Base-by-base conservation (phyloP, 2,888 invertebrate genomes). In the Crioceris asparagi region DNA sequence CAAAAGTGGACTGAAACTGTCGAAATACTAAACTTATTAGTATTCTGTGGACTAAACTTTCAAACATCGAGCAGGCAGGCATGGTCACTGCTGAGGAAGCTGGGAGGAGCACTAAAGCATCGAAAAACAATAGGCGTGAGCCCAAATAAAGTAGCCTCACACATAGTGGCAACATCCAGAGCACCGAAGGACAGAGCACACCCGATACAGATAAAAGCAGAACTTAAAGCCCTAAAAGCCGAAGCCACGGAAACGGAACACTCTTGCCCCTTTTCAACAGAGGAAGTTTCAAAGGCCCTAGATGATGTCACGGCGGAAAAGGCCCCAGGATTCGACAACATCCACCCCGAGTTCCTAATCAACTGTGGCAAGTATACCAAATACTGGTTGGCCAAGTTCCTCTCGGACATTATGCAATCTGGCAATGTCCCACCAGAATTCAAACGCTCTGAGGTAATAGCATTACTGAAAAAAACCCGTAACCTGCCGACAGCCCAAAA, bases 91-190 rank as follows among this genome's bases (percentile, higher is more conserved):
- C 35, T 39, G 5, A 10, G 35, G 18, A 35, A 39, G 17, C 30
- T 35, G 5, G 18, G 38, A n/a, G 18, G 19, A 5, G 16, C 15
- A 6, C 6, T 5, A 17, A n/a, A 6, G 7, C 21, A 21, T 10
- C 10, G 21, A 21, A 21, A 6, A 10, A 21, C 21, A 21, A 21
- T 10, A 10, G 21, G 7, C 4, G 23, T 3, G 4, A 17, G 18
- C 7, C 3, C 25, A 16, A 32, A 32, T 17, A 38, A 23, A 17
- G 26, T 33, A 8, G 37, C 17, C 8, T 32, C 32, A 8, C 16
- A 7, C 12, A 36, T 40, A 40, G 43, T 40, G 21, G 15, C 32
- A 3, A 38, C 39, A 19, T 45, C 39, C 10, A 44, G 35, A 39
- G 30, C 39, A 32, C 31, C 35, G 2, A 31, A 23, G 16, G 35